Evolutionary conservation across 2,888 invertebrate species (phyloP).

Genomic region (Pyrrhosoma nymphula): DNA sequence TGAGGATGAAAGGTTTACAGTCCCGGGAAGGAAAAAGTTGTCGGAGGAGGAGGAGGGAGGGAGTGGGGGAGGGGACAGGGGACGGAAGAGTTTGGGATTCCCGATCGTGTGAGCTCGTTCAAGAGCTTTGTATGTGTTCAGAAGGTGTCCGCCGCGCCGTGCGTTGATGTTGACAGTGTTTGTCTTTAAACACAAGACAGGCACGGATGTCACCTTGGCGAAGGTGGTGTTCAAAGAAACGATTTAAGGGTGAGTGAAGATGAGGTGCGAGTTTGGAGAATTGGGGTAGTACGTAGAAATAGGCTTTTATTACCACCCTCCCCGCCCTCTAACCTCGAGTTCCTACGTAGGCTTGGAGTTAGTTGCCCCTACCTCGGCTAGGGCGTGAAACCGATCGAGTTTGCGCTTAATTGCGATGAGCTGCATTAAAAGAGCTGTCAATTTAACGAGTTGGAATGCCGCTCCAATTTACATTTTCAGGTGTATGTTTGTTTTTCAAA

Average conservation of each 20-base stretch:
- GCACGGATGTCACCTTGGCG: slow-evolving; percentile 54
- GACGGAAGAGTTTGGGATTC: slow-evolving; percentile 41
- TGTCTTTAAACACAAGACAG: slow-evolving; percentile 54
- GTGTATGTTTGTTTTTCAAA: no score
- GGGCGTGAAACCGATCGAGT: background rate
- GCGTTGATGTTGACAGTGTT: slow-evolving; percentile 42
- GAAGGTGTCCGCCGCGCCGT: slow-evolving; percentile 51
- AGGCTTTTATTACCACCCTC: background rate
- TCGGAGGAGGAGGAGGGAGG: background rate
- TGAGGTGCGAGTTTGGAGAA: slow-evolving; percentile 52
- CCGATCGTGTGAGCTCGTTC: slow-evolving; percentile 48
- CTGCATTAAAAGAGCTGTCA: background rate
- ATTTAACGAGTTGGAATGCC: background rate
- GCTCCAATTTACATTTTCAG: background rate
- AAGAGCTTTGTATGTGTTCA: slow-evolving; percentile 44
- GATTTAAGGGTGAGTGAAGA: background rate
- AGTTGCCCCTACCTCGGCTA: background rate
- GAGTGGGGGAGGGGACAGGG: background rate
- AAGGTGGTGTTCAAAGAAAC: background rate
- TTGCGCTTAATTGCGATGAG: background rate
- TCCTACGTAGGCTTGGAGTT: background rate
- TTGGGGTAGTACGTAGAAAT: slow-evolving; percentile 24
- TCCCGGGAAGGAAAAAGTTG: slow-evolving; percentile 5
- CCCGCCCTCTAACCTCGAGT: background rate
- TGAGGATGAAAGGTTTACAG: slow-evolving; percentile 55